Evolutionary conservation across 2,888 invertebrate species (phyloP).

Genomic region (Lysandra bellargus): DNA sequence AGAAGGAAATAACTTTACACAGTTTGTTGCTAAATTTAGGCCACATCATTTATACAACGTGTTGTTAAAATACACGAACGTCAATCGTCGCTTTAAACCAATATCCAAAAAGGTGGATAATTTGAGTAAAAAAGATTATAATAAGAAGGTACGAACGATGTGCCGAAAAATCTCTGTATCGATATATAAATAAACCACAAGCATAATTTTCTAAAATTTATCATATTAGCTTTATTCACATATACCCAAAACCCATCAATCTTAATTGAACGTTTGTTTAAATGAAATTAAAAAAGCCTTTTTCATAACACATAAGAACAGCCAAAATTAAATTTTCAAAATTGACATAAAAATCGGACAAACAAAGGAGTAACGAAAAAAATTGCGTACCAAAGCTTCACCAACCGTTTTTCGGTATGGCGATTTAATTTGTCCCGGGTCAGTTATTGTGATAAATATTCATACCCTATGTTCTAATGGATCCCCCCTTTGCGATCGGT

Average conservation of each 20-base stretch:
- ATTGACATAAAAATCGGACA: not conserved
- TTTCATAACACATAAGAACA: not conserved
- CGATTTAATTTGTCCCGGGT: constrained; percentile 16
- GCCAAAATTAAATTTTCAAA: constrained; percentile 2
- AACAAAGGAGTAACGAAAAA: not conserved
- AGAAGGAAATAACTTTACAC: too few species aligned
- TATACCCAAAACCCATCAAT: not conserved
- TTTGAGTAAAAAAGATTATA: too few species aligned
- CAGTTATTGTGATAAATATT: constrained; percentile 26
- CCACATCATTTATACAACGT: too few species aligned
- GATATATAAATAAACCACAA: too few species aligned
- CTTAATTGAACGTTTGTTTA: not conserved
- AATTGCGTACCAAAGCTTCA: not conserved
- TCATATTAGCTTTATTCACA: not conserved
- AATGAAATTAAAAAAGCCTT: not conserved
- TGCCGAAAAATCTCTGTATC: too few species aligned
- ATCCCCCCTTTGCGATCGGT: not conserved
- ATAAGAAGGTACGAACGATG: too few species aligned
- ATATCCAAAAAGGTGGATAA: too few species aligned
- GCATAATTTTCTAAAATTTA: not conserved
- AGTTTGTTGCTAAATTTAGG: too few species aligned
- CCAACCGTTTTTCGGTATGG: not conserved
- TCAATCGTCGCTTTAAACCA: too few species aligned
- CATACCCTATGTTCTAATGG: constrained; percentile 29
- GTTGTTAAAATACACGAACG: too few species aligned